phyloP scores from a whole-genome alignment of 2,113 vertebrate genomes.

The Hippocampus abdominalis region DNA sequence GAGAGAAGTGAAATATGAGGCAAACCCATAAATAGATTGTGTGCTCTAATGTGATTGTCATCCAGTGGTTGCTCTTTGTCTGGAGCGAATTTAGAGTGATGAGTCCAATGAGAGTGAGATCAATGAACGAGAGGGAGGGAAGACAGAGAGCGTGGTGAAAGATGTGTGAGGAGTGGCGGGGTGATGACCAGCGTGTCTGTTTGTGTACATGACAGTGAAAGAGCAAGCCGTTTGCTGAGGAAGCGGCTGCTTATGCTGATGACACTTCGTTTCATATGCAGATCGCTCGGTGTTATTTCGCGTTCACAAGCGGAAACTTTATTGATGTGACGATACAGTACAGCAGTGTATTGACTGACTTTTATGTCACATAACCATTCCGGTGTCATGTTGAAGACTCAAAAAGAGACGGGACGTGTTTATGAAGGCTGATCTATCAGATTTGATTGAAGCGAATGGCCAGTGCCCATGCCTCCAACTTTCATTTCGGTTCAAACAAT shows the following conservation, averaged over 20 bases:
- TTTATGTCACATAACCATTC: conserved; percentile 19
- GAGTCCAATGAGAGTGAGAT: conserved; percentile 62
- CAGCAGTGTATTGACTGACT: conserved; percentile 30
- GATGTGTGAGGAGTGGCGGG: conserved; percentile 53
- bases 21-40: conserved; percentile 73
- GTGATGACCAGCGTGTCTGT: conserved; percentile 51
- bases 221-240: conserved; percentile 19
- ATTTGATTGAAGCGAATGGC: not conserved
- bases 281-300: conserved; percentile 49
- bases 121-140: conserved; percentile 51
- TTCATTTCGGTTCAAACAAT: not conserved
- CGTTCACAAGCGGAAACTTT: conserved; percentile 40
- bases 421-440: conserved; percentile 8
- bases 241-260: conserved; percentile 40
- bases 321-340: conserved; percentile 45
- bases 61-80: conserved; percentile 69
- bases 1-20: conserved; percentile 67
- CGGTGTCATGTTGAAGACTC: conserved; percentile 20
- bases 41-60: conserved; percentile 71
- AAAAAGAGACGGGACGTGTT: conserved; percentile 6
- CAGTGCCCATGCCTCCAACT: not conserved
- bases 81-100: conserved; percentile 64
- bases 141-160: conserved; percentile 47
- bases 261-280: conserved; percentile 53
- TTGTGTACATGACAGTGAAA: conserved; percentile 36